Conservation (phyloP, 2,113 vertebrate genomes). For the Mastomys coucha region DNA sequence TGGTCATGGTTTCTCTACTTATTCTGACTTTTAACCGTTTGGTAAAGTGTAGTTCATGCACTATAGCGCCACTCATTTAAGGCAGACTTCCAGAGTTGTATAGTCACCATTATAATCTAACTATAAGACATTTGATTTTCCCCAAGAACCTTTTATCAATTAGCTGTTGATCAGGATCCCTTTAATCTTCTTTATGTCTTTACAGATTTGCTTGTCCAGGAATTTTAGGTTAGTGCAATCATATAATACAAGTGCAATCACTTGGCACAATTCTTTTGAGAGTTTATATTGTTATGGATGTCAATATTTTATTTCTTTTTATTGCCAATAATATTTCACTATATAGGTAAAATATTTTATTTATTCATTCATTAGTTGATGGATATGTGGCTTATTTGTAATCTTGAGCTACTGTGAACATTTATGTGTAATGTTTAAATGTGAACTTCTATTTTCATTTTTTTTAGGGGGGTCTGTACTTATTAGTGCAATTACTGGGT, state of each 20-base stretch:
- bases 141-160: not conserved
- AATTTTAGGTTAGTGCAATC: not conserved
- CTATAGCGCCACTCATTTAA: not conserved
- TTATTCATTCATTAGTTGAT: not conserved
- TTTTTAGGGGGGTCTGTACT: not conserved
- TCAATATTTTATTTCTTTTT: constrained; percentile 15
- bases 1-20: not conserved
- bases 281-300: not conserved
- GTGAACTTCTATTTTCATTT: not conserved
- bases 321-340: not conserved
- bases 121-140: not conserved
- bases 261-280: not conserved
- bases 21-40: not conserved
- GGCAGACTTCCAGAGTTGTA: not conserved
- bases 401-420: not conserved
- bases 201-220: not conserved
- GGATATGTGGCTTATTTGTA: not conserved
- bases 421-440: not conserved
- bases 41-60: not conserved
- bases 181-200: not conserved
- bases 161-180: not conserved
- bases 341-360: not conserved
- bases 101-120: not conserved
- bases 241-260: not conserved
- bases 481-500: not conserved